phyloP scores from a whole-genome alignment of 2,113 vertebrate genomes.

The Scartelaos histophorus region DNA sequence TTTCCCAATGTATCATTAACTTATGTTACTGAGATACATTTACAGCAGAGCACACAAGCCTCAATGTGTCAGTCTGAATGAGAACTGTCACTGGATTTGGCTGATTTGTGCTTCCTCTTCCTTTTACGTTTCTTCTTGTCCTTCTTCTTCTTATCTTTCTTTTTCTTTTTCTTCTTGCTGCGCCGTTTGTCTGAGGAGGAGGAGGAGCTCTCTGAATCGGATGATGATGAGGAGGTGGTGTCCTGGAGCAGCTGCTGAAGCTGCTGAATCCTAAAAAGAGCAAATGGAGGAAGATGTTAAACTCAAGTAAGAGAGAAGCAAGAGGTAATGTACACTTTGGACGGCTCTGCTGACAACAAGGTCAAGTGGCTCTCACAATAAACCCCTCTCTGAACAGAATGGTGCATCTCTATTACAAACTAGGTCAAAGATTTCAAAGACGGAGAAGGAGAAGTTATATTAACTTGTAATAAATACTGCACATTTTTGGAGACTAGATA shows the following conservation, averaged over 20 bases:
- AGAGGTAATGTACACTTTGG: slow-evolving; percentile 11
- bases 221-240: slow-evolving; percentile 84
- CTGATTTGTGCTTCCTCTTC: slow-evolving; percentile 80
- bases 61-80: slow-evolving; percentile 75
- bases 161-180: slow-evolving; percentile 73
- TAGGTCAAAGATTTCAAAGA: neutral
- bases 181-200: slow-evolving; percentile 66
- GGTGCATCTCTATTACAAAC: neutral
- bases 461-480: neutral
- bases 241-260: slow-evolving; percentile 90
- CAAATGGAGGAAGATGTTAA: slow-evolving; percentile 15
- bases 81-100: slow-evolving; percentile 76
- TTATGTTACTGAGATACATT: slow-evolving; percentile 13
- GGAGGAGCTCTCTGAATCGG: slow-evolving; percentile 73
- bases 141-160: slow-evolving; percentile 74
- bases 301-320: slow-evolving; percentile 5
- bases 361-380: slow-evolving; percentile 20
- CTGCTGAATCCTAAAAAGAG: slow-evolving; percentile 85
- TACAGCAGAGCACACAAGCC: neutral
- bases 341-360: slow-evolving; percentile 12
- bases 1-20: neutral
- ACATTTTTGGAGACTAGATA: neutral
- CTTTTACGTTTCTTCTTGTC: slow-evolving; percentile 69
- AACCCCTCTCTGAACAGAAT: neutral
- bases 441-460: no score